phyloP scores from a whole-genome alignment of 2,113 vertebrate genomes.

The Phalacrocorax pelagicus region DNA sequence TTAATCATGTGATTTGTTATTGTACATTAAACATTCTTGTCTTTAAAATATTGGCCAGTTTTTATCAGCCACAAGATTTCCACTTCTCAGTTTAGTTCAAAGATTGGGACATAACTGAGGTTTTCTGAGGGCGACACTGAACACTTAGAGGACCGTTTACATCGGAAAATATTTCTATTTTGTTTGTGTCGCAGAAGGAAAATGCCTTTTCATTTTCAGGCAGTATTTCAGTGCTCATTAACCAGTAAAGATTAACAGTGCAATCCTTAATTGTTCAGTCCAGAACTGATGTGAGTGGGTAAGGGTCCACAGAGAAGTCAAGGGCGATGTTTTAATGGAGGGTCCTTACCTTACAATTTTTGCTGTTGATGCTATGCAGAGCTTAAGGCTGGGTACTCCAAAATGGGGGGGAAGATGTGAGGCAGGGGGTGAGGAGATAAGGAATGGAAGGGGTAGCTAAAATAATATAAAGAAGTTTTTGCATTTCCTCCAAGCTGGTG shows the following conservation, averaged over 20 bases:
- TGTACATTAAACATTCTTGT: background rate
- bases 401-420: background rate
- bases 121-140: background rate
- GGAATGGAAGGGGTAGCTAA: background rate
- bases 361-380: background rate
- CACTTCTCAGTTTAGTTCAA: background rate
- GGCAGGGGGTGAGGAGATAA: background rate
- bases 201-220: background rate
- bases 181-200: background rate
- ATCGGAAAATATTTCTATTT: background rate
- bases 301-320: background rate
- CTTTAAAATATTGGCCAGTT: background rate
- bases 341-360: background rate
- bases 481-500: background rate
- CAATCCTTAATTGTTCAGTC: background rate
- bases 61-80: background rate
- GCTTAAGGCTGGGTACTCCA: background rate
- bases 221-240: background rate
- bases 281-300: background rate
- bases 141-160: background rate
- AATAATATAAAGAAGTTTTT: background rate
- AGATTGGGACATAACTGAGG: background rate
- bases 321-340: background rate
- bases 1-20: background rate
- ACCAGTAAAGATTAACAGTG: background rate